Evolutionary conservation across 2,888 invertebrate species (phyloP).

Genomic region (Lepidocyrtoides sp.): DNA sequence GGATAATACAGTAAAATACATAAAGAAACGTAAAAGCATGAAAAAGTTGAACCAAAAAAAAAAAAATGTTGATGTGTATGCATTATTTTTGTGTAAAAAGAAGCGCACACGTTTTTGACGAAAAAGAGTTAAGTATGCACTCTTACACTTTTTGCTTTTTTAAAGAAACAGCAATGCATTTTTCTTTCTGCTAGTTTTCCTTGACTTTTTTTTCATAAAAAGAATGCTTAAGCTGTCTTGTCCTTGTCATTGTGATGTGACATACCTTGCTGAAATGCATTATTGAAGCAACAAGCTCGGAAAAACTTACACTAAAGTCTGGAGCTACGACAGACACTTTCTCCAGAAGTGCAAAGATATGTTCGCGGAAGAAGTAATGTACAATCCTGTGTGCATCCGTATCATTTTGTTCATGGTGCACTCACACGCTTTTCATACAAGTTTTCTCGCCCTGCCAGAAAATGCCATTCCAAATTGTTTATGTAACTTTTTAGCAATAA

Average conservation of each 20-base stretch:
- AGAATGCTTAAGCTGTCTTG: conserved; percentile 31
- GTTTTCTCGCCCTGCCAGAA: neutral
- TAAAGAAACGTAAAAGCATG: conserved; percentile 12
- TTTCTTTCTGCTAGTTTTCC: neutral
- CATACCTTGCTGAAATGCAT: neutral
- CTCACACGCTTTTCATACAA: too few relatives aligned
- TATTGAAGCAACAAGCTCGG: conserved; percentile 60
- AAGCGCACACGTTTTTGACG: neutral
- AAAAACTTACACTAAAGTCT: neutral
- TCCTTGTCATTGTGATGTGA: too few relatives aligned
- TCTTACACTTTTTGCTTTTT: too few relatives aligned
- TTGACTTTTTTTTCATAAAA: neutral
- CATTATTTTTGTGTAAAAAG: conserved; percentile 5
- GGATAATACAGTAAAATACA: conserved; percentile 58
- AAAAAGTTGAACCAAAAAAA: conserved; percentile 25
- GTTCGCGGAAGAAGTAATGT: neutral
- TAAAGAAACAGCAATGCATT: too few relatives aligned
- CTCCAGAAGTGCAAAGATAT: neutral
- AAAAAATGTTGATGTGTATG: neutral
- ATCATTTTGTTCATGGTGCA: too few relatives aligned
- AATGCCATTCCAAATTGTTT: neutral
- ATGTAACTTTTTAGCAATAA: conserved; percentile 18
- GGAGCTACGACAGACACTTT: neutral
- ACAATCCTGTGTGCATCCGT: too few relatives aligned
- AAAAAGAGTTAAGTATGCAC: neutral